Percentiles rank a stretch among this genome's conserved stretches.
Evolutionary conservation across 2,113 vertebrate species (phyloP).

Genomic region (Carassius carassius): DNA sequence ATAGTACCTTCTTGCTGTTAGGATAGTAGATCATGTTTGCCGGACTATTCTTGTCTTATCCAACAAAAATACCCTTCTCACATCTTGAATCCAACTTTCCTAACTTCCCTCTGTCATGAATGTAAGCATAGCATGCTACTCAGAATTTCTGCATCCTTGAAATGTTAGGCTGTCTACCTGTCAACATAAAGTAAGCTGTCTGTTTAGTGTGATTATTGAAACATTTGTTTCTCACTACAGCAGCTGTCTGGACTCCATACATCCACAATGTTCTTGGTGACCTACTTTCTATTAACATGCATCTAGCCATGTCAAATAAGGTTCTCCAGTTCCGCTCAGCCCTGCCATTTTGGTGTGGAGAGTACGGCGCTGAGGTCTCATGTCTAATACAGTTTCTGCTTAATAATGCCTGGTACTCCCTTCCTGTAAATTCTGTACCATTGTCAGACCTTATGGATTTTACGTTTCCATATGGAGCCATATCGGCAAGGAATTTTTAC

Average conservation of each 20-base stretch:
- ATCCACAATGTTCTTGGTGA: neutral
- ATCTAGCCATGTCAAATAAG: no score
- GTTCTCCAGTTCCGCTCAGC: constrained; percentile 50
- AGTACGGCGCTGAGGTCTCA: constrained; percentile 48
- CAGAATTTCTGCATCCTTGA: neutral
- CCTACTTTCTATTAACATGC: constrained; percentile 30
- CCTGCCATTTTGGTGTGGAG: constrained; percentile 50
- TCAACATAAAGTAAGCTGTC: neutral
- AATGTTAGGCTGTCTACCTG: neutral
- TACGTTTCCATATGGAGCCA: constrained; percentile 21
- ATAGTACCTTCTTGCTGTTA: constrained; percentile 4
- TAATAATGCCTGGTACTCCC: constrained; percentile 32
- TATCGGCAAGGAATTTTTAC: constrained; percentile 29
- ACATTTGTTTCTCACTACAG: constrained; percentile 36
- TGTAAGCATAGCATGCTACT: neutral
- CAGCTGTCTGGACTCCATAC: neutral
- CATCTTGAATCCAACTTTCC: neutral
- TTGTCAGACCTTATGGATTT: constrained; percentile 29
- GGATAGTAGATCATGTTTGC: neutral
- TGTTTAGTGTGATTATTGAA: neutral
- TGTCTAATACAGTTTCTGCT: constrained; percentile 32
- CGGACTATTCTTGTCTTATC: no score
- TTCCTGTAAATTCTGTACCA: constrained; percentile 34
- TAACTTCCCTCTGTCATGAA: neutral
- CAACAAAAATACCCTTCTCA: no score